Evolutionary conservation across 2,113 vertebrate species (phyloP).

Genomic region (Salminus brasiliensis): DNA sequence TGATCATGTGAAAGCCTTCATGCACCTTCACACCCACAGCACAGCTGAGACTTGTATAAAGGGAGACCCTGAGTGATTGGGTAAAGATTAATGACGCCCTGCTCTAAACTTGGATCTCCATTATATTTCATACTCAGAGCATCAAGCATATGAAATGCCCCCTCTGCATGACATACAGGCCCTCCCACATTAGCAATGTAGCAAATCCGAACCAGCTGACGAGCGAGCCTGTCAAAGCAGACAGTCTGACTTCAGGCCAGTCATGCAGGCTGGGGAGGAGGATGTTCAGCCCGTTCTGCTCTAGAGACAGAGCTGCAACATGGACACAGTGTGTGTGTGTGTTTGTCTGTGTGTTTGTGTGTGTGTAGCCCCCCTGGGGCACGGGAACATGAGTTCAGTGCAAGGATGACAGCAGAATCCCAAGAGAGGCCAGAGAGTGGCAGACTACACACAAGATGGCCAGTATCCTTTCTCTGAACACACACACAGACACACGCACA

Average conservation of each 20-base stretch:
- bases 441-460: slow-evolving; percentile 20
- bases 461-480: slow-evolving; percentile 12
- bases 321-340: not conserved
- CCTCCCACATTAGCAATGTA: not conserved
- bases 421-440: slow-evolving; percentile 18
- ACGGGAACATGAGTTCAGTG: slow-evolving; percentile 24
- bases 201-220: not conserved
- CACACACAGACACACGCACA: no score
- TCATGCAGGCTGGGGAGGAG: not conserved
- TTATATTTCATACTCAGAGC: not conserved
- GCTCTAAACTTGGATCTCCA: not conserved
- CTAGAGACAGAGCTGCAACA: not conserved
- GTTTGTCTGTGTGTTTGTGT: not conserved
- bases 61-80: no score
- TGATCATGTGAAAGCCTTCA: no score
- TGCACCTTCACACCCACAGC: no score
- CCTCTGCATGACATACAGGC: not conserved
- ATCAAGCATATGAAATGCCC: not conserved
- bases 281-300: not conserved
- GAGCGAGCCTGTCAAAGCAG: not conserved
- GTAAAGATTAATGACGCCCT: not conserved
- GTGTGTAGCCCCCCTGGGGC: slow-evolving; percentile 11
- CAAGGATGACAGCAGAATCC: slow-evolving; percentile 23
- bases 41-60: no score
- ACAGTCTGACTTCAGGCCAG: not conserved